Base-by-base conservation (phyloP, 2,888 invertebrate species). In the Apeira syringaria region DNA sequence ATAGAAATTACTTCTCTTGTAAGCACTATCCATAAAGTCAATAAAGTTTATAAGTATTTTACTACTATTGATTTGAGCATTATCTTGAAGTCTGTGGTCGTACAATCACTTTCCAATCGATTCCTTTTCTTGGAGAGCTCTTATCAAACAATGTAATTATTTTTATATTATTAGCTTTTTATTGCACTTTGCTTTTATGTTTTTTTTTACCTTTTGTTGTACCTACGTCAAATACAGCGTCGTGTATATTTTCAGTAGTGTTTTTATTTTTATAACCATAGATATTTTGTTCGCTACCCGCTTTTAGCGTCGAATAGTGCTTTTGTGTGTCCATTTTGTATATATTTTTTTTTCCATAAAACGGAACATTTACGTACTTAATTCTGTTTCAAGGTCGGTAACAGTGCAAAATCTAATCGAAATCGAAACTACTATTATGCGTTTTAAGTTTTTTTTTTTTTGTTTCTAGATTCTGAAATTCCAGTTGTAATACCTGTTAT, bases 161-260 rank as follows among this genome's bases (percentile, higher is more conserved):
- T 37, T 44, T 52, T 58, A 50, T 61, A 55, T 22, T 12, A 59
- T 61, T 63, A 61, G 74, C 76, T 78, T 79, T 63, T 59, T 65
- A 67, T 62, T 80, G 78, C 83, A 81, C 76, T 76, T 64, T 39
- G 66, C 75, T 77, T 68, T 69, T 67, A 67, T 63, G 61, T 68
- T 80, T 6, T 20, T 80, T 66, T 74, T 81, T 83, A 78, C 76
- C 73, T 70, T 24, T 24, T 74, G 76, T 80, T 82, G 73, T 80
- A 77, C 71, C 77, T 78, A 78, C 73, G 78, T 80, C 74, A 80
- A 82, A 84, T 84, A 82, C 80, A 86, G 78, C 76, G 76, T 82
- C 76, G 71, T 79, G 76, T 69, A 78, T 75, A 75, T 76, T 77
- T 79, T 75, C 75, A 67, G 45, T 61, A 72, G 59, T 65, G 48